Conservation (phyloP, 1,140 invertebrate species). For the Agrilus planipennis region DNA sequence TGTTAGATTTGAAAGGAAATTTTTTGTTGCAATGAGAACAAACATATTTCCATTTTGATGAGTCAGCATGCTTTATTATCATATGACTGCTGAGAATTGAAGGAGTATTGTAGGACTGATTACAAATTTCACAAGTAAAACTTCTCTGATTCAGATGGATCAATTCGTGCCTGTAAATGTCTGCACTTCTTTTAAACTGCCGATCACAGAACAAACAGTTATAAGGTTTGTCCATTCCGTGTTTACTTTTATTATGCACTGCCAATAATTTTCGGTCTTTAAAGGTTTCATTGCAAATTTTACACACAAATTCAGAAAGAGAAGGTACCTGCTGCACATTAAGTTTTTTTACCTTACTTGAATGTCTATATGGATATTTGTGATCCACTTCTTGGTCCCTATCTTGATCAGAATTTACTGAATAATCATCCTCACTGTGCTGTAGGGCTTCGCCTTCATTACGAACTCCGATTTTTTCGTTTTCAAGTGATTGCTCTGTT, state of each 20-base stretch:
- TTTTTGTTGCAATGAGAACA: not conserved
- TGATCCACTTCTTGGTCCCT: conserved; percentile 1
- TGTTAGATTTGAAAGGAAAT: conserved; percentile 1
- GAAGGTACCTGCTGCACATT: not conserved
- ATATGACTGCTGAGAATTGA: not conserved
- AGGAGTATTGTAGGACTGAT: not conserved
- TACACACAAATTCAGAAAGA: not conserved
- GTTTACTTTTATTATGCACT: not conserved
- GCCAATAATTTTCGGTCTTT: not conserved
- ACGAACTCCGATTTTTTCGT: too few species aligned
- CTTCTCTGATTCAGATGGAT: not conserved
- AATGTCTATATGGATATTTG: too few species aligned
- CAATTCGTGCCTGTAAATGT: not conserved
- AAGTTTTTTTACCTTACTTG: too few species aligned
- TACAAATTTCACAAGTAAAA: not conserved
- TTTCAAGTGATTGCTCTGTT: too few species aligned
- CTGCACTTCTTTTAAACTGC: not conserved
- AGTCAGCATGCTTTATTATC: not conserved
- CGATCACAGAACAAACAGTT: conserved; percentile 1
- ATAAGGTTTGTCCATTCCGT: not conserved
- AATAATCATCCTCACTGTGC: not conserved
- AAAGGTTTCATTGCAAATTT: not conserved
- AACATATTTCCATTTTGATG: not conserved
- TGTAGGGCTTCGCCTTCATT: too few species aligned
- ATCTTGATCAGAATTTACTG: not conserved